Base-by-base conservation (phyloP, 2,888 invertebrate species). In the Liodrosophila aerea region DNA sequence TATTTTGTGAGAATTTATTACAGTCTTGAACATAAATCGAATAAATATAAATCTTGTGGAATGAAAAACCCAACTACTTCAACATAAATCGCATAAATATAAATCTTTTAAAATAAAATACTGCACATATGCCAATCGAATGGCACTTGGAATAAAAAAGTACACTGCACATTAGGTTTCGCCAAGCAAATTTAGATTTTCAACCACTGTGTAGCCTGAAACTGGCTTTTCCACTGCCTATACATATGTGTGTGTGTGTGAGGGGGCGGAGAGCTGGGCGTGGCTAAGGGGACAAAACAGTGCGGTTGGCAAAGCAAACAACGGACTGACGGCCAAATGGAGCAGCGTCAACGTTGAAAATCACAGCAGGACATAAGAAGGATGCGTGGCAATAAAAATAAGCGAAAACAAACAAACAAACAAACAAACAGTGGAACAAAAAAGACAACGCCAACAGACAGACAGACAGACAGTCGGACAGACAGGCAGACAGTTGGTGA, bases 311-410 rank as follows among this genome's bases (percentile, higher is more conserved):
- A 65, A 63, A 64, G 61, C 60, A 73, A 75, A 73, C 51, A 61
- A 63, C 49, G 49, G 46, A 53, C 43, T 37, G 40, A 52, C 36
- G 49, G 50, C 49, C 33, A 36, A 56, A 13, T 4, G 44, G 7
- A 16, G 50, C 36, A 34, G 13, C 57, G 52, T 36, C 34, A 39
- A 51, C 60, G 49, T 50, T 60, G 52, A 61, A 59, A 83, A 83
- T 83, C 80, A 76, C 76, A 72, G 80, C 68, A 71, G 71, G 68
- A 68, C 76, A 76, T 68, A 73, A 76, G 76, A 76, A 64, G 71
- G 76, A 75, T 76, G 75, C 74, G 76, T 68, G 73, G 71, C 68
- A 73, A 82, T 78, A 78, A 82, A 73, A 63, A 73, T 68, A 71
- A 78, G 52, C 80, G 65, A 71, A 71, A 73, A 58, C 66, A 61